Percentiles rank a stretch among this genome's conserved stretches.
Evolutionary conservation across 2,797 vertebrate genomes (phyloP).

Genomic region (Erithacus rubecula): DNA sequence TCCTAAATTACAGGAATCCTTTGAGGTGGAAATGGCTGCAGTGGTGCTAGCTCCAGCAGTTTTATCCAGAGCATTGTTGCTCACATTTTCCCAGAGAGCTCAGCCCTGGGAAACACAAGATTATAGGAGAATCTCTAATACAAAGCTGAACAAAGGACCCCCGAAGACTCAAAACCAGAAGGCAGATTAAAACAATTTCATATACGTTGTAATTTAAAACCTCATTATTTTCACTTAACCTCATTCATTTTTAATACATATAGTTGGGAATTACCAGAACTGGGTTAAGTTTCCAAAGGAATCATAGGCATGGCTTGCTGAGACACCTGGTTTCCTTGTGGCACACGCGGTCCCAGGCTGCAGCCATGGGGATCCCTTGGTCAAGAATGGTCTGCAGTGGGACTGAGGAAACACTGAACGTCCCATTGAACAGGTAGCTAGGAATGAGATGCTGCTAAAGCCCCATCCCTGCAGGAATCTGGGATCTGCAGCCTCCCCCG

Average conservation of each 20-base stretch:
- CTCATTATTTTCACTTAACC: slow-evolving; percentile 14
- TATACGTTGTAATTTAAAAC: background rate
- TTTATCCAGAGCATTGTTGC: background rate
- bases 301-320: background rate
- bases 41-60: background rate
- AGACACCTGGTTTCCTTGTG: background rate
- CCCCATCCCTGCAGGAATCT: background rate
- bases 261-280: background rate
- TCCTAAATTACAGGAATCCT: background rate
- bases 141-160: slow-evolving; percentile 3
- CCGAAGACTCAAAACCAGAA: slow-evolving; percentile 8
- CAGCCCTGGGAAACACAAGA: background rate
- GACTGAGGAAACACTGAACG: background rate
- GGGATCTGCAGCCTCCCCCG: background rate
- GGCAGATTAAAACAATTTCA: slow-evolving; percentile 11
- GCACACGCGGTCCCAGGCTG: fast-evolving
- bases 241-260: background rate
- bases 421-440: background rate
- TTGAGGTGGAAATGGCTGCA: background rate
- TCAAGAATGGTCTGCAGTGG: background rate
- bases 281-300: background rate
- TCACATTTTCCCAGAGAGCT: background rate
- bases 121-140: background rate
- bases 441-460: background rate
- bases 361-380: background rate